phyloP scores from a whole-genome alignment of 2,113 vertebrate genomes.

The Mugil cephalus region DNA sequence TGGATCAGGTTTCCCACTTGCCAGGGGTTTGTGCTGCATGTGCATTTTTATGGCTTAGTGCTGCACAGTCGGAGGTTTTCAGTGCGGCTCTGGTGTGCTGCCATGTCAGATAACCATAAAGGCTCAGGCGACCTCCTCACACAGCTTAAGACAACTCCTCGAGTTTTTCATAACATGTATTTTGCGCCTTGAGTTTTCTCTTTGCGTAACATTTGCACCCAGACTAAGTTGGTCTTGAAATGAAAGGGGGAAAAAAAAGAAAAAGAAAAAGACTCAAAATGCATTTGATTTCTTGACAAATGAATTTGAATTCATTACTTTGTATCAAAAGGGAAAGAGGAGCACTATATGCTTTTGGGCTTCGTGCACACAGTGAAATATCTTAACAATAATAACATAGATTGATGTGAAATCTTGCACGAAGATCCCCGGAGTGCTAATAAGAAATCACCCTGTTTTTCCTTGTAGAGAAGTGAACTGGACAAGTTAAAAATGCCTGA shows the following conservation, averaged over 20 bases:
- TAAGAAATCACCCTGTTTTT: neutral
- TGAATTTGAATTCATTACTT: neutral
- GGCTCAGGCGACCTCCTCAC: slow-evolving; percentile 37
- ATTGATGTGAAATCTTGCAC: neutral
- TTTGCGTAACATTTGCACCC: slow-evolving; percentile 18
- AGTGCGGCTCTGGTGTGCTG: slow-evolving; percentile 50
- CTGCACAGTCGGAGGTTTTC: slow-evolving; percentile 67
- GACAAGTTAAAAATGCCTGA: neutral
- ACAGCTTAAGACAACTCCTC: slow-evolving; percentile 45
- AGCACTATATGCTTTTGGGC: too few relatives aligned
- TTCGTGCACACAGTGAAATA: too few relatives aligned
- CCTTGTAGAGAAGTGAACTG: too few relatives aligned
- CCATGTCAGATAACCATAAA: slow-evolving; percentile 67
- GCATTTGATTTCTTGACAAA: neutral
- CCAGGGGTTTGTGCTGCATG: slow-evolving; percentile 71
- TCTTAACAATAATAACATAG: neutral
- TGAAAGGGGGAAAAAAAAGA: too few relatives aligned
- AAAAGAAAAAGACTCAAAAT: neutral
- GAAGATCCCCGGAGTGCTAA: neutral
- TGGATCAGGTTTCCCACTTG: slow-evolving; percentile 78
- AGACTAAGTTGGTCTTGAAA: neutral
- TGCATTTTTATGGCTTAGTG: slow-evolving; percentile 73
- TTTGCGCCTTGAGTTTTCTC: slow-evolving; percentile 12
- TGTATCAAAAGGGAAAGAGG: neutral
- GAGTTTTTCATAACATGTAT: slow-evolving; percentile 11